Evolutionary conservation across 1,140 invertebrate genomes (phyloP).

Genomic region (Maconellicoccus hirsutus): DNA sequence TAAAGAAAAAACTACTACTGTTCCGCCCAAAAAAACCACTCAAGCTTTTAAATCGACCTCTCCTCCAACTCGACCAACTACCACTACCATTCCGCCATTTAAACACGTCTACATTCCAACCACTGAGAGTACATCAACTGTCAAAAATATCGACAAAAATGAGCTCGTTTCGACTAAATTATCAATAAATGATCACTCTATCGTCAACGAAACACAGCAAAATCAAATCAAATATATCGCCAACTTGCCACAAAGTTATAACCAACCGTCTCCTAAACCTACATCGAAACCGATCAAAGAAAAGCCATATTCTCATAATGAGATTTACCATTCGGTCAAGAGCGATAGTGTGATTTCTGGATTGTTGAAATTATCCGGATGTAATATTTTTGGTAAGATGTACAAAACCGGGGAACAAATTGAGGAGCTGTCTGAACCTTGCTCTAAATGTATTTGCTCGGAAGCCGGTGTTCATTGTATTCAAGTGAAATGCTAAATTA

Average conservation of each 20-base stretch:
- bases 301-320: background rate
- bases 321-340: background rate
- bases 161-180: background rate
- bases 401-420: conserved; percentile 74
- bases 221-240: background rate
- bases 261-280: background rate
- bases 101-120: background rate
- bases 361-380: conserved; percentile 67
- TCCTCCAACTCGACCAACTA: background rate
- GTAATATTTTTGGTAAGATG: conserved; percentile 85
- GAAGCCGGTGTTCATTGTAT: conserved; percentile 72
- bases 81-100: background rate
- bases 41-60: background rate
- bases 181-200: background rate
- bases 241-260: background rate
- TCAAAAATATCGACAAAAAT: background rate
- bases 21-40: background rate
- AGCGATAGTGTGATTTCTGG: conserved; percentile 32
- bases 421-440: conserved; percentile 65
- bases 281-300: background rate
- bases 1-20: background rate
- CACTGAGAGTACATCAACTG: background rate
- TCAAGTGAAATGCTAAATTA: conserved; percentile 23
- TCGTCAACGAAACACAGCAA: background rate
- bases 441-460: conserved; percentile 74